Percentiles rank a stretch among this genome's conserved stretches.
phyloP scores from a whole-genome alignment of 2,113 vertebrate genomes.

The Columba livia region DNA sequence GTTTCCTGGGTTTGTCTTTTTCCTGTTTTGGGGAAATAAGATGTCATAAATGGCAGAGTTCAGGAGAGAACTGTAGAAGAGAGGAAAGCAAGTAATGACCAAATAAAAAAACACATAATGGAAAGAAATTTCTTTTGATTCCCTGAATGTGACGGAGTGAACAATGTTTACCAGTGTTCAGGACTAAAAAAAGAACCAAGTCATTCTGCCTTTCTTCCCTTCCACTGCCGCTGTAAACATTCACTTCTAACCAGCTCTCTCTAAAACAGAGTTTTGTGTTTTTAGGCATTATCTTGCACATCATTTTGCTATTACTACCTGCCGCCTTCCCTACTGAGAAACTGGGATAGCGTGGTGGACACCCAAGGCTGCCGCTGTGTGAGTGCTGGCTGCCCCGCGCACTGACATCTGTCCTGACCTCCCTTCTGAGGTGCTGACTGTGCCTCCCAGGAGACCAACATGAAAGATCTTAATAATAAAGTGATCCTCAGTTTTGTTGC shows the following conservation, averaged over 20 bases:
- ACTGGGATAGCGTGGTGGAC: not conserved
- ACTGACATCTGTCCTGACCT: constrained; percentile 26
- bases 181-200: not conserved
- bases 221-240: not conserved
- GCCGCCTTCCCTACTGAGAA: constrained; percentile 40
- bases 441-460: not conserved
- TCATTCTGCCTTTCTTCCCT: not conserved
- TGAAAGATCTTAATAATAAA: not conserved
- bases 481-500: not conserved
- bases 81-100: not conserved
- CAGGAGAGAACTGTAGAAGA: not conserved
- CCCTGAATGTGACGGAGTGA: not conserved
- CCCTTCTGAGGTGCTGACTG: not conserved
- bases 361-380: constrained; percentile 13
- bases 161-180: not conserved
- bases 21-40: not conserved
- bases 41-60: not conserved
- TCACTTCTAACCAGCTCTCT: not conserved
- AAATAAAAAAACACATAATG: not conserved
- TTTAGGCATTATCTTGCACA: constrained; percentile 21
- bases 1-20: not conserved
- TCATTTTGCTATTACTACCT: not conserved
- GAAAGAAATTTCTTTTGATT: not conserved
- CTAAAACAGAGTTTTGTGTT: not conserved
- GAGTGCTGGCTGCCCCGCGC: constrained; percentile 22